Percentiles rank a stretch among this genome's conserved stretches.
Evolutionary conservation across 1,140 invertebrate genomes (phyloP).

Genomic region (Eubasilissa regina): DNA sequence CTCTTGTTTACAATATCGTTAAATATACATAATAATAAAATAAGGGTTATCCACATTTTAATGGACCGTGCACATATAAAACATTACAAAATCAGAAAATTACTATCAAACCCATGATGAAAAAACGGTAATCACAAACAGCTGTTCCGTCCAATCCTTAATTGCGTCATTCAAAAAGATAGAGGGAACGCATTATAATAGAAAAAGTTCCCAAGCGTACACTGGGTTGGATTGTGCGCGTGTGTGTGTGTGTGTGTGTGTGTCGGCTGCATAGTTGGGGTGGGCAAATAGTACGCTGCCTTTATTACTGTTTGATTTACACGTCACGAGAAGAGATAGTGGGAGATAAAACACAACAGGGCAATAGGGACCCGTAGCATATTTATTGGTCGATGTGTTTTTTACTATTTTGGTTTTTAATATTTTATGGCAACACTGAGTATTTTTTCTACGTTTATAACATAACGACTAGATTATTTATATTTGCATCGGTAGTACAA

Average conservation of each 20-base stretch:
- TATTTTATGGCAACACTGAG: no score
- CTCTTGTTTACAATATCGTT: no score
- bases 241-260: no score
- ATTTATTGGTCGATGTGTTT: no score
- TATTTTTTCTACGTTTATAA: no score
- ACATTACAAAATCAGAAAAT: neutral
- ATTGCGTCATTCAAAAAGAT: constrained; percentile 21
- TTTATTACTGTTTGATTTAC: constrained; percentile 19
- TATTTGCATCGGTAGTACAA: no score
- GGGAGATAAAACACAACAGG: neutral
- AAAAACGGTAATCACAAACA: neutral
- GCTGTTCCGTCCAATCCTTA: neutral
- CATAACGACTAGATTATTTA: no score
- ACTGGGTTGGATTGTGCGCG: neutral
- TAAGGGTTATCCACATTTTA: no score
- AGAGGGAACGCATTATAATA: neutral
- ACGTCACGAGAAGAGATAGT: constrained; percentile 12
- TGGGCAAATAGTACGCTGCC: neutral
- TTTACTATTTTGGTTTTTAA: no score
- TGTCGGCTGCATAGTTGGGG: no score
- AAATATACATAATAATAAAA: no score
- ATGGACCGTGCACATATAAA: no score
- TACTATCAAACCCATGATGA: constrained; percentile 6
- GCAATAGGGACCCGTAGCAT: neutral
- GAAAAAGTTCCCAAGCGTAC: constrained; percentile 9